phyloP scores from a whole-genome alignment of 2,113 vertebrate genomes.

The Chaetodon trifascialis region DNA sequence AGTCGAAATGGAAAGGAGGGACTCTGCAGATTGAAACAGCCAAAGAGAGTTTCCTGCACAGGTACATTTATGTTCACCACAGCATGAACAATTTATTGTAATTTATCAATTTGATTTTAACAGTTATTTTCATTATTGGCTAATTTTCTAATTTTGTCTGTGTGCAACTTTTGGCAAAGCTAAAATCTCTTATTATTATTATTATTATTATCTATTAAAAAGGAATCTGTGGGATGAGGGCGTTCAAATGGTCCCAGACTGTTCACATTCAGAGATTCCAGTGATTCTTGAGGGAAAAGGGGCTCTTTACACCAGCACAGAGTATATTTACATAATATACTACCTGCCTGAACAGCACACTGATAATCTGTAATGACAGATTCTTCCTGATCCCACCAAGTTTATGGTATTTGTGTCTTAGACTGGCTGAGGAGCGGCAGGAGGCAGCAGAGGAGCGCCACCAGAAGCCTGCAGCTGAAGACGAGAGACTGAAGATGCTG shows the following conservation, averaged over 20 bases:
- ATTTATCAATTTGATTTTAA: too few species aligned
- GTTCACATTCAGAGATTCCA: not conserved
- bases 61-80: conserved; percentile 73
- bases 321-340: not conserved
- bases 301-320: not conserved
- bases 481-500: conserved; percentile 64
- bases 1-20: conserved; percentile 96
- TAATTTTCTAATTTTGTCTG: not conserved
- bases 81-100: not conserved
- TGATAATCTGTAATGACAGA: not conserved
- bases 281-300: not conserved
- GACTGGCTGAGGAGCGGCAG: conserved; percentile 89
- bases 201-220: too few species aligned
- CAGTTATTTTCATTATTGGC: not conserved
- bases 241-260: too few species aligned
- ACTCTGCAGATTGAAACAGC: conserved; percentile 93
- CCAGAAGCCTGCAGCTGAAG: conserved; percentile 62
- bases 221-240: too few species aligned
- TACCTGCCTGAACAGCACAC: not conserved
- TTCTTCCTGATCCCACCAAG: not conserved
- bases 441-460: conserved; percentile 73
- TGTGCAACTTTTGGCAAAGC: too few species aligned
- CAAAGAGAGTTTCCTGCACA: conserved; percentile 95
- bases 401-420: conserved; percentile 59
- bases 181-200: too few species aligned